Evolutionary conservation across 2,797 vertebrate genomes (phyloP).

Genomic region (Hoplostethus mediterraneus): DNA sequence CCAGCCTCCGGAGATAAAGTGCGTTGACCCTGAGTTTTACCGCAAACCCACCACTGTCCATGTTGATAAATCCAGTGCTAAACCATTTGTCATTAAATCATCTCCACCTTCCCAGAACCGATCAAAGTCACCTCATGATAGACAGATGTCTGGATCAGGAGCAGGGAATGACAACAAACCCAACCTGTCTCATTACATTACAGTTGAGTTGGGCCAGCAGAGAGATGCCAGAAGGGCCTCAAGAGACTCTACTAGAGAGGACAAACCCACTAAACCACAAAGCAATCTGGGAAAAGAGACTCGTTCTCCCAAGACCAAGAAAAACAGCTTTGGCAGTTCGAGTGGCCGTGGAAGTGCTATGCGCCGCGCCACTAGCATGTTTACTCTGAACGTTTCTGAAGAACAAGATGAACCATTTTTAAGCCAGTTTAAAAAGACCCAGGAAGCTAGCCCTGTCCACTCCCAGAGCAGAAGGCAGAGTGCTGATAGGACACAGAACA

Average conservation of each 20-base stretch:
- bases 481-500: slow-evolving; percentile 29
- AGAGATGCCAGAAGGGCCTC: slow-evolving; percentile 51
- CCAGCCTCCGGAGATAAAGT: slow-evolving; percentile 63
- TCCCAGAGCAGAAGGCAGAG: slow-evolving; percentile 74
- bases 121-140: slow-evolving; percentile 60
- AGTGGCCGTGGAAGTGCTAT: slow-evolving; percentile 67
- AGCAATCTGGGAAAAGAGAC: slow-evolving; percentile 60
- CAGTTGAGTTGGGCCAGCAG: slow-evolving; percentile 48
- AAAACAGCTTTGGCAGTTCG: slow-evolving; percentile 62
- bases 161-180: slow-evolving; percentile 57
- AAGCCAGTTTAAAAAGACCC: slow-evolving; percentile 36
- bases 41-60: slow-evolving; percentile 23
- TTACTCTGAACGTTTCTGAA: slow-evolving; percentile 62
- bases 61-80: slow-evolving; percentile 56
- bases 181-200: slow-evolving; percentile 33
- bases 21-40: slow-evolving; percentile 52
- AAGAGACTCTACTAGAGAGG: slow-evolving; percentile 64
- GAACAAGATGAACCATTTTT: slow-evolving; percentile 45
- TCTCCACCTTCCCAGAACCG: slow-evolving; percentile 47
- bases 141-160: slow-evolving; percentile 39
- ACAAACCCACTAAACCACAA: slow-evolving; percentile 53
- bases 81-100: slow-evolving; percentile 41
- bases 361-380: slow-evolving; percentile 80
- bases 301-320: slow-evolving; percentile 62
- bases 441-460: slow-evolving; percentile 60